Base-by-base conservation (phyloP, 1,140 invertebrate species). In the Formica selysi region DNA sequence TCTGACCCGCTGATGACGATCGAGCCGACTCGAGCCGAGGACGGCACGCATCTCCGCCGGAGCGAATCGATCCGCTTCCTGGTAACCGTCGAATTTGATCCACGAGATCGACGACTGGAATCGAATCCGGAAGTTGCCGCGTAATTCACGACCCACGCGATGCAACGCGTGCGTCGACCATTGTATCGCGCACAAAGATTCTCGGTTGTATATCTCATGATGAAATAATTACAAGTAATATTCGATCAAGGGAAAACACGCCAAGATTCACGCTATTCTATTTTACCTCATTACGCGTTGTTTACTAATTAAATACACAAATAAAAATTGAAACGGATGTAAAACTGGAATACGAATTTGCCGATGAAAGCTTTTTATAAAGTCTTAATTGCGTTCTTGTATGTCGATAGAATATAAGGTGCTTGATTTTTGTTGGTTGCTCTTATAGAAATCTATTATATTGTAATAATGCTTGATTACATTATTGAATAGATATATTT, bases 1-100 rank as follows among this genome's bases (percentile, higher is more conserved):
- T 70, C 68, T 83, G 79, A 83, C 79, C 79, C 68, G 54, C 79
- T 71, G 57, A 83, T 64, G 84, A 85, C 74, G 84, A 79, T 67
- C 84, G 76, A 11, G 16, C 16, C 78, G 78, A 86, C 89, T 61
- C 59, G 61, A 41, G 48, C 16, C 51, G 32, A 36, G 71, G 38
- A 51, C 26, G 76, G 38, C 80, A 54, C 61, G 22, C 61, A 65
- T n/a, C 32, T 74, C 62, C 41, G 57, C 54, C 74, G 48, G 29
- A 67, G 62, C 71, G 54, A 91, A 92, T 93, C 89, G 89, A 91
- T 91, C 48, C 91, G 86, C 89, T 93, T 93, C 89, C 87, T 83
- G 90, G 87, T 91, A 92, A 90, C 73, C 65, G 4, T 87, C 76
- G 85, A 88, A 91, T 91, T 91, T 86, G 76, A 90, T 91, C 81